A percentile compares a stretch with the other conserved stretches of the same genome.
Evolutionary conservation across 53 echinoderm and acorn worm species (phyloP).

Genomic region (Arbacia lixula): DNA sequence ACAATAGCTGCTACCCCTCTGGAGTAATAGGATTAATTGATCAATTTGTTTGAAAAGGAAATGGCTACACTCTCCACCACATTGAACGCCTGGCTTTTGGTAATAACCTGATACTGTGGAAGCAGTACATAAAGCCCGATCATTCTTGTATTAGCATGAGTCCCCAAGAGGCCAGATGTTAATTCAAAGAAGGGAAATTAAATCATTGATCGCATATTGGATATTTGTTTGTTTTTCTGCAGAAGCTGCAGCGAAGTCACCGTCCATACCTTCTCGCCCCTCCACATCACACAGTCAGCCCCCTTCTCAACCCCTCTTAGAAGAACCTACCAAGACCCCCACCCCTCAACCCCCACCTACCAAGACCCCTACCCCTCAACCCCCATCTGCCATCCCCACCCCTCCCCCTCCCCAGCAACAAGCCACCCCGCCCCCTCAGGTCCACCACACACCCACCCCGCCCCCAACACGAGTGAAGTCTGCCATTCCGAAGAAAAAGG

Average conservation of each 20-base stretch:
- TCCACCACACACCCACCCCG: neutral
- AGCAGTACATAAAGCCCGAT: no score
- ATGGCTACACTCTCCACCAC: no score
- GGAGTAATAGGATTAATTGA: no score
- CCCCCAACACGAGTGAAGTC: constrained; percentile 9
- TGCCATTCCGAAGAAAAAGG: neutral
- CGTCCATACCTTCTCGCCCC: constrained; percentile 32
- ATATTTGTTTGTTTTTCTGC: neutral
- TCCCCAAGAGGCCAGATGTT: no score
- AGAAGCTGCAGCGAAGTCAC: constrained; percentile 1
- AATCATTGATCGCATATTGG: neutral
- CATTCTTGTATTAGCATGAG: no score
- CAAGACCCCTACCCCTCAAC: neutral
- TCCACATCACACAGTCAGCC: constrained; percentile 13
- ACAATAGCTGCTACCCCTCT: no score
- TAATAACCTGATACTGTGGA: no score
- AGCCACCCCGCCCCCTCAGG: constrained; percentile 2
- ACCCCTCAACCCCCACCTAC: constrained; percentile 30
- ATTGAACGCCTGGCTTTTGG: no score
- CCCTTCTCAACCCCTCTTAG: neutral
- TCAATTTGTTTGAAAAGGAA: no score
- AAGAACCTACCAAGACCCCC: constrained; percentile 18
- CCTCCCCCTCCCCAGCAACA: neutral
- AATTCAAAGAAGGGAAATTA: no score
- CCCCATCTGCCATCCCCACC: constrained; percentile 5